Evolutionary conservation across 2,113 vertebrate genomes (phyloP).

Genomic region (Eclectus roratus): DNA sequence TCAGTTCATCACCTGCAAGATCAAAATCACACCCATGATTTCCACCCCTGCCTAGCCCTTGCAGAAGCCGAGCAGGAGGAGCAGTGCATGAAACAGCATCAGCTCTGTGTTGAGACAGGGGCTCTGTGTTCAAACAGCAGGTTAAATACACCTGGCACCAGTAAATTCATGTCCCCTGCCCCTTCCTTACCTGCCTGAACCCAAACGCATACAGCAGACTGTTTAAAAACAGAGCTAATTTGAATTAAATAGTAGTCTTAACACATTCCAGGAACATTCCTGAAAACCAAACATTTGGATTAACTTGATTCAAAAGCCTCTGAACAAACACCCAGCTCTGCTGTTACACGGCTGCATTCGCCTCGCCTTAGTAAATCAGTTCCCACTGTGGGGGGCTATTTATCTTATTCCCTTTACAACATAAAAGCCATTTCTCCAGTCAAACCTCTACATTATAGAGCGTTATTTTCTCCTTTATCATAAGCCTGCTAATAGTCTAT

Average conservation of each 20-base stretch:
- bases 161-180: not conserved
- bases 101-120: not conserved
- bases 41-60: not conserved
- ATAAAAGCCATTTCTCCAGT: constrained; percentile 28
- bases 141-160: not conserved
- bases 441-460: not conserved
- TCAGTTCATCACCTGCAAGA: not conserved
- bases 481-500: not conserved
- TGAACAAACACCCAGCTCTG: not conserved
- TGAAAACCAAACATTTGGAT: not conserved
- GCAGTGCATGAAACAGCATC: not conserved
- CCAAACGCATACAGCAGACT: not conserved
- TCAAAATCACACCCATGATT: not conserved
- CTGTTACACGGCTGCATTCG: not conserved
- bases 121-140: not conserved
- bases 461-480: constrained; percentile 18
- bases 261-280: not conserved
- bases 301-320: not conserved
- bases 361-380: not conserved
- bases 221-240: not conserved
- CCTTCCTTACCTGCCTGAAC: not conserved
- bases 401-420: not conserved
- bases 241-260: not conserved
- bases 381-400: not conserved
- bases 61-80: not conserved